Evolutionary conservation across 2,888 invertebrate species (phyloP), one percentile per base, ranked within the genome.

Genomic region (Hypercompe scribonia): DNA sequence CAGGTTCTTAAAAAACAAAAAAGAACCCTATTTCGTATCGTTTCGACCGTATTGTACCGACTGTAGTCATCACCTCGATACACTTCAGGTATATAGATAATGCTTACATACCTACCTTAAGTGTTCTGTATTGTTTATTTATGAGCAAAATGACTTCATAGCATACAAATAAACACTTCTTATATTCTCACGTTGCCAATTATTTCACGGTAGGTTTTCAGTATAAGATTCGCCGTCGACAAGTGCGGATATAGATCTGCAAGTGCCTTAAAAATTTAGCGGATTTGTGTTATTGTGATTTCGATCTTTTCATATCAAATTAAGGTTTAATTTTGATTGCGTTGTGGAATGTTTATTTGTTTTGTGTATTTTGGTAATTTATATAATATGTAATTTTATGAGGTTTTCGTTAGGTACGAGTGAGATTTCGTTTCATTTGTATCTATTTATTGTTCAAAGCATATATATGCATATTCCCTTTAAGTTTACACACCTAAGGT

Each of bases 171-270:
- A 63, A 70, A 36, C 39, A 46, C 3, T 65, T 61, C 58, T 39
- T 21, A 46, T 71, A 0, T 71, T 58, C 75, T 63, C 70, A 54
- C 61, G 64, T 54, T 65, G 74, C 33, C 73, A 71, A 73, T 74
- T 73, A 74, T 76, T 80, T 69, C 63, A 63, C 66, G 58, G n/a
- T 66, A 68, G 68, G 39, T 33, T 80, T 81, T 81, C 75, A 82
- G 82, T 82, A 8, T 39, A 42, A 54, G 42, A 69, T 70, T 36
- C 71, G 70, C 36, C 67, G 58, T 67, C 10, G 80, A 11, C 54
- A 54, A 54, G 70, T 68, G 74, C 68, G 68, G 71, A 61, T 54
- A 18, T 0, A 61, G 15, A 15, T 58, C 58, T 58, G 28, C 58
- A 58, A 58, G 61, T 65, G 64, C 28, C 21, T 33, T 21, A 63